Evolutionary conservation across 2,113 vertebrate species (phyloP).

Genomic region (Podiceps cristatus): DNA sequence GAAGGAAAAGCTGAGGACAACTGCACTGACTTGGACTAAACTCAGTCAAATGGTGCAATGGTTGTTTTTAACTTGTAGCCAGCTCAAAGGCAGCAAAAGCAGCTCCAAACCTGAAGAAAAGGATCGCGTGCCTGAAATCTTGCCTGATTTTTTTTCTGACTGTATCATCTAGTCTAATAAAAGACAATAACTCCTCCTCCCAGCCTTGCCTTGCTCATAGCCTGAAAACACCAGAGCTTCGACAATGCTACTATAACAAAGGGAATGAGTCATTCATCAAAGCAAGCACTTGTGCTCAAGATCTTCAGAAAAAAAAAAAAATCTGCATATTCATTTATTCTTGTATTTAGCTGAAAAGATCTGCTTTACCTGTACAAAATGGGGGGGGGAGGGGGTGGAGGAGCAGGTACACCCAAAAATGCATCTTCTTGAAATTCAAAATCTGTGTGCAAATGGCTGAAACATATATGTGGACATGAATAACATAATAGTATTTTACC

Average conservation of each 20-base stretch:
- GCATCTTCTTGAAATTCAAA: background rate
- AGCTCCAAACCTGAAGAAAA: conserved; percentile 38
- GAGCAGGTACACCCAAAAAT: background rate
- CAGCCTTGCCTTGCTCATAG: conserved; percentile 45
- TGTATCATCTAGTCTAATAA: conserved; percentile 54
- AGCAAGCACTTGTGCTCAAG: background rate
- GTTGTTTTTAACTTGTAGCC: background rate
- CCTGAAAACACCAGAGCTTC: conserved; percentile 60
- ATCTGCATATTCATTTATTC: conserved; percentile 21
- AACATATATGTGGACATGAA: background rate
- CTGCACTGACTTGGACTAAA: background rate
- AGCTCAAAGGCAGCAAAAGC: conserved; percentile 8
- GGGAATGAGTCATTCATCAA: conserved; percentile 60
- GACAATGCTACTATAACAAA: conserved; percentile 57
- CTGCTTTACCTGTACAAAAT: background rate
- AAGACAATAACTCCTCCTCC: conserved; percentile 64
- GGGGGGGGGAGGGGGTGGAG: no score
- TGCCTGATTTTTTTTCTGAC: conserved; percentile 23
- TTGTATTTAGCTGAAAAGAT: background rate
- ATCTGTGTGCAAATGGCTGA: background rate
- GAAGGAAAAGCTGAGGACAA: background rate
- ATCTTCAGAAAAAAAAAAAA: background rate
- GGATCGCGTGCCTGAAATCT: background rate
- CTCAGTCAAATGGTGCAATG: background rate
- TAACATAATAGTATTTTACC: background rate